Percentiles rank a stretch among this genome's conserved stretches.
Conservation (phyloP, 1,140 invertebrate species). For the Megathymus violae region DNA sequence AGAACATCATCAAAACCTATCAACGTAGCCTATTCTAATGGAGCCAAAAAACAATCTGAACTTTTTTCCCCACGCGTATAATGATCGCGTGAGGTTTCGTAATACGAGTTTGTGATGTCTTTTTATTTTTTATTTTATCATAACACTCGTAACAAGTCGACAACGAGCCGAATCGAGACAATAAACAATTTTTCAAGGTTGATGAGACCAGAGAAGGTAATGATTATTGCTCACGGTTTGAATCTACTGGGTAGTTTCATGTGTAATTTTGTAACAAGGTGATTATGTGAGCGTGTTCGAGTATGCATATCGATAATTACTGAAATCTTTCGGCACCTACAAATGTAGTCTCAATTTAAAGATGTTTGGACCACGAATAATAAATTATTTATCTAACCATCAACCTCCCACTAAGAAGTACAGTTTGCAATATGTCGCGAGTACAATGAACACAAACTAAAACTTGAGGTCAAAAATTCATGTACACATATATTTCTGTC, state of each 20-base stretch:
- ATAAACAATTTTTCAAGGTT: slow-evolving; percentile 76
- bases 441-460: too few relatives aligned
- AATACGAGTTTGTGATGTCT: slow-evolving; percentile 69
- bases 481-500: too few relatives aligned
- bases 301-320: neutral
- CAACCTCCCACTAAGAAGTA: too few relatives aligned
- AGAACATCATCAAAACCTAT: slow-evolving; percentile 1
- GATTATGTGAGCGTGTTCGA: neutral
- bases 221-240: slow-evolving; percentile 77
- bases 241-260: slow-evolving; percentile 57
- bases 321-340: neutral
- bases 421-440: too few relatives aligned
- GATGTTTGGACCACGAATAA: too few relatives aligned
- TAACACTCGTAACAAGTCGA: slow-evolving; percentile 72
- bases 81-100: slow-evolving; percentile 71
- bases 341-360: too few relatives aligned
- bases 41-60: slow-evolving; percentile 47
- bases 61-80: slow-evolving; percentile 49
- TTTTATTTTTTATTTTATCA: slow-evolving; percentile 65
- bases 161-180: slow-evolving; percentile 78
- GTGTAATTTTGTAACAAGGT: slow-evolving; percentile 52
- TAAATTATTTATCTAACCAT: too few relatives aligned
- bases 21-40: slow-evolving; percentile 29
- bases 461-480: too few relatives aligned
- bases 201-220: slow-evolving; percentile 69